Evolutionary conservation across 2,113 vertebrate species (phyloP).

Genomic region (Calypte anna): DNA sequence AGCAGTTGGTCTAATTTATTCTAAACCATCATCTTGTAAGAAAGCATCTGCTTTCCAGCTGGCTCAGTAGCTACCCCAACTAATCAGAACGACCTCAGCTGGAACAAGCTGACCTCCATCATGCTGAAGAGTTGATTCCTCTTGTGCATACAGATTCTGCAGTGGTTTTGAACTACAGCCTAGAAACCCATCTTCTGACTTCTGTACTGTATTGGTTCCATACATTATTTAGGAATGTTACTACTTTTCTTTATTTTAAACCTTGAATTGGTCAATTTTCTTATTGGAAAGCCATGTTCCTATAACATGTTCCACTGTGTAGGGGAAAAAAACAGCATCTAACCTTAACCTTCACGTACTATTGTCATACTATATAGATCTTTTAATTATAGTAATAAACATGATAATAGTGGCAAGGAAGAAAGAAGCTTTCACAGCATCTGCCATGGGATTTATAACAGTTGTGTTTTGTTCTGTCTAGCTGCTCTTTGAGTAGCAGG

Average conservation of each 20-base stretch:
- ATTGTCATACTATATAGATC: not conserved
- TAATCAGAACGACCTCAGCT: constrained; percentile 57
- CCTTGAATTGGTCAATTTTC: not conserved
- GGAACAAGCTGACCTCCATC: constrained; percentile 29
- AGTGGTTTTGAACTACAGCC: constrained; percentile 20
- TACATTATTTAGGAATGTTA: not conserved
- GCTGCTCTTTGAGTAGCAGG: not conserved
- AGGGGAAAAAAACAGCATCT: not conserved
- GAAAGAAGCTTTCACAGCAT: not conserved
- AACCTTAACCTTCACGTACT: not conserved
- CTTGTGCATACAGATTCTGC: not conserved
- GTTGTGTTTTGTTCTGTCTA: constrained; percentile 19
- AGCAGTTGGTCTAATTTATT: constrained; percentile 10
- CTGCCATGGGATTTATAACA: constrained; percentile 14
- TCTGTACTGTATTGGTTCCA: not conserved
- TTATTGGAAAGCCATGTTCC: not conserved
- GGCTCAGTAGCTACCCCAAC: constrained; percentile 43
- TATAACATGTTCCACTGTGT: not conserved
- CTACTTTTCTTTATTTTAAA: not conserved
- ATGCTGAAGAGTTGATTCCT: constrained; percentile 28
- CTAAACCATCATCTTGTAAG: not conserved
- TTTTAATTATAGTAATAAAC: constrained; percentile 3
- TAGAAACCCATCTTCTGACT: not conserved
- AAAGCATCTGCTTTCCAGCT: constrained; percentile 61
- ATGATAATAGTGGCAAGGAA: not conserved